Conservation (phyloP, 2,797 vertebrate species). For the Gila robusta region DNA sequence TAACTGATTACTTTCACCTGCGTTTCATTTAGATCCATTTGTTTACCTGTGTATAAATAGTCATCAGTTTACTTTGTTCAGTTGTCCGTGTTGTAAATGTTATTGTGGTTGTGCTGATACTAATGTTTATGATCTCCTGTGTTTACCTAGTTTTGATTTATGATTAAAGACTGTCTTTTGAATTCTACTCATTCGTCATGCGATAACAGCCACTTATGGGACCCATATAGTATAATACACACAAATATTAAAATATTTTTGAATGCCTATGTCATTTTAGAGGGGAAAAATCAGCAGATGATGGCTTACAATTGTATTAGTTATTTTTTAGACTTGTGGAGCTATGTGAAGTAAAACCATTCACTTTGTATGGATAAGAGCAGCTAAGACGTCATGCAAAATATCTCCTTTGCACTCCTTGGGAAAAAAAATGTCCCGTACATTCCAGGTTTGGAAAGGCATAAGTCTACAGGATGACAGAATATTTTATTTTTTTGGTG, state of each 20-base stretch:
- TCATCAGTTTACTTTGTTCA: background rate
- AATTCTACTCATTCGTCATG: background rate
- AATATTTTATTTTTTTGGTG: background rate
- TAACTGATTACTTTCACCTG: background rate
- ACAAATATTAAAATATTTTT: background rate
- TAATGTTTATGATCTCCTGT: background rate
- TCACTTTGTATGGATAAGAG: background rate
- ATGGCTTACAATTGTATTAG: background rate
- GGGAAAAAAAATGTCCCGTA: background rate
- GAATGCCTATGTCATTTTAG: background rate
- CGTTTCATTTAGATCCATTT: background rate
- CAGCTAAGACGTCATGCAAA: background rate
- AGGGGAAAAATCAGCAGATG: background rate
- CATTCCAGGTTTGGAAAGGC: background rate
- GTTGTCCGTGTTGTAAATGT: background rate
- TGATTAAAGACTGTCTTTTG: background rate
- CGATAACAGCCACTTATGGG: background rate
- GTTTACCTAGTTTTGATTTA: background rate
- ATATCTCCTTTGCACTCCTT: background rate
- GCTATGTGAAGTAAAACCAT: background rate
- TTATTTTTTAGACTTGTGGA: background rate
- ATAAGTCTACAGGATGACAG: background rate
- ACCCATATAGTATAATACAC: too few relatives aligned
- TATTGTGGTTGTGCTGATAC: background rate
- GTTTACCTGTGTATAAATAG: background rate